Evolutionary conservation across 2,888 invertebrate genomes (phyloP), one percentile per base, ranked within the genome.

Genomic region (Cephus spinipes): DNA sequence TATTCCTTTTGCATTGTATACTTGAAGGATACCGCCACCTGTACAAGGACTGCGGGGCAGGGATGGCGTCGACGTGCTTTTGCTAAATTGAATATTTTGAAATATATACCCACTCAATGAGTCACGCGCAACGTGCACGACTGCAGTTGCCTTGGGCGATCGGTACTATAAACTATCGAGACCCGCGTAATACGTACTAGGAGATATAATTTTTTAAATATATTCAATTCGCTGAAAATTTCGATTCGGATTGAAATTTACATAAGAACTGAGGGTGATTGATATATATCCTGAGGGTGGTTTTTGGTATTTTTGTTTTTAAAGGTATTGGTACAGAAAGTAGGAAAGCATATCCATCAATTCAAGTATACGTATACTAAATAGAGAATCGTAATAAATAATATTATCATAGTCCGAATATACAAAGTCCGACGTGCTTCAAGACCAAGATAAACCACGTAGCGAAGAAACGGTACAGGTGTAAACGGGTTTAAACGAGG

Each of bases 401-500:
- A 82, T 84, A 87, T 86, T 85, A 87, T 83, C 80, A 85, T 85
- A 87, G 87, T 87, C 83, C 83, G 84, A 78, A 6, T 32, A 71
- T 32, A 30, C 71, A 32, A 31, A 71, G 12, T 15, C n/a, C 71
- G 31, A 15, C 12, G 71, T 15, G 31, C 15, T 69, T 69, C 35
- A 68, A 81, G 79, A 78, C 73, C 36, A 77, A 82, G 83, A 84
- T 87, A 86, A 85, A 86, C 83, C 79, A 81, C 80, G 78, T 75
- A 76, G 78, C 71, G 81, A 79, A 81, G 81, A 77, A 71, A 79
- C 81, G 77, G 81, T 83, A 86, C 87, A 89, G 88, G 88, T 89
- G 89, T 89, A 89, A 90, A 89, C 87, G 86, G 83, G 84, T 85
- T 83, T 86, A 85, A 89, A 88, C 86, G 87, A 89, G 85, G 84